Base-by-base conservation (phyloP, 1,140 invertebrate genomes). In the Chymomyza costata region DNA sequence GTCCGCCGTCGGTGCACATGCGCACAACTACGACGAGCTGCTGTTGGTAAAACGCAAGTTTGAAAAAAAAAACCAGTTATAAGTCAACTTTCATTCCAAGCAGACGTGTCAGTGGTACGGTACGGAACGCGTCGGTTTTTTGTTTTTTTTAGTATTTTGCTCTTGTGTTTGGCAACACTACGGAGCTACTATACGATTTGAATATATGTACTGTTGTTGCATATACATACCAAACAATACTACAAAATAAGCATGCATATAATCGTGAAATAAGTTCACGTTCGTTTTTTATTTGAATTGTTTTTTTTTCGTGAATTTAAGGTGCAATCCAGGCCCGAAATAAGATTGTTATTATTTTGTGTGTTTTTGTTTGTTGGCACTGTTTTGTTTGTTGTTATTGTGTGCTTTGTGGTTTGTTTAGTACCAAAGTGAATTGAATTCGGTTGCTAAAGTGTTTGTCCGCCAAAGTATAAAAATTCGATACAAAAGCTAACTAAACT, bases 61-160 rank as follows among this genome's bases (percentile, higher is more conserved):
- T 18, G 56, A n/a, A n/a, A n/a, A n/a, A n/a, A 28, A 28, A 82
- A 84, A 84, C 82, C 82, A 84, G 82, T 84, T 84, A 82, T 73
- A 69, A 74, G 61, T 62, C 82, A 84, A 84, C 82, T 84, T 84
- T 84, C 82, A 84, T 84, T 82, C 61, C 47, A 65, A 74, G 68
- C 76, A 64, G 82, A 84, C 82, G 71, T 84, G 57, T 61, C 56
- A 64, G 50, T 47, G 37, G 55, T 52, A 53, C 54, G 59, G 52
- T 50, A 51, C 52, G 58, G 58, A 39, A 39, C 51, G 73, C 50
- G 71, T 17, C 61, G 61, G 53, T 51, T 50, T 47, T 47, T 31
- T 28, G 21, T n/a, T 8, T 32, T 39, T 43, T 55, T 11, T 17
- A 41, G 39, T 39, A 28, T 50, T 57, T 48, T 59, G 56, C 35